Percentiles rank a stretch among this genome's conserved stretches.
These are phyloP conservation scores for Synanthedon myopaeformis DNA, from an alignment of 2,888 invertebrate genomes.

Conservation along the genomic window DNA sequence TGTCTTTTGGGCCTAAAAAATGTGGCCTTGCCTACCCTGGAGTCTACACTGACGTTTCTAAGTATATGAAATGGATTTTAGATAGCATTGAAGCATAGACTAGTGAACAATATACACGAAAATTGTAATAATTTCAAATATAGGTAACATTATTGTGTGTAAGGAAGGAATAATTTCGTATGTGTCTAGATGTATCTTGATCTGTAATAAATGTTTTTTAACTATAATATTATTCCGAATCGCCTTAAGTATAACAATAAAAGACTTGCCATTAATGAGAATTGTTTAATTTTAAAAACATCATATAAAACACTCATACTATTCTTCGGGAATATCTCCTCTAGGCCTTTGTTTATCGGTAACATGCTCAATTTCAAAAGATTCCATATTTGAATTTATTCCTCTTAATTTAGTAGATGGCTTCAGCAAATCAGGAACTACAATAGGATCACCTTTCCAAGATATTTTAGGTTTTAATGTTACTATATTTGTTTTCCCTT, in stretches of 20 bases:
- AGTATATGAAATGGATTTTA: slow-evolving; percentile 44
- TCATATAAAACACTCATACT: too few species aligned
- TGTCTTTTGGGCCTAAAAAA: slow-evolving; percentile 14
- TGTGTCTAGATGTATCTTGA: too few species aligned
- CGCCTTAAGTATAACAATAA: too few species aligned
- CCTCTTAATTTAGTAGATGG: slow-evolving; percentile 9
- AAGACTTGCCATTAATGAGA: too few species aligned
- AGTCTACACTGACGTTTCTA: slow-evolving; percentile 43
- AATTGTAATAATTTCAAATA: too few species aligned
- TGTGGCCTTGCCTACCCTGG: slow-evolving; percentile 39
- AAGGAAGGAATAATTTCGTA: too few species aligned
- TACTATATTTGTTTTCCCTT: not conserved
- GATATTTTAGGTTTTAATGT: not conserved
- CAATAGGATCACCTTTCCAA: slow-evolving; percentile 11
- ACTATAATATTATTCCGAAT: too few species aligned
- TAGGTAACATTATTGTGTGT: too few species aligned
- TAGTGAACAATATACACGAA: not conserved
- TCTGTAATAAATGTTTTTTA: too few species aligned
- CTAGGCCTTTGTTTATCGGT: slow-evolving; percentile 3
- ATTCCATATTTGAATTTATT: slow-evolving; percentile 5
- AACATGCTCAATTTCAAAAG: slow-evolving; percentile 7
- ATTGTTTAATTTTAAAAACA: too few species aligned
- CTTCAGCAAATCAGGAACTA: slow-evolving; percentile 9
- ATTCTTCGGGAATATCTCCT: slow-evolving; percentile 6
- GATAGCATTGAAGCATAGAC: slow-evolving; percentile 15